Evolutionary conservation across 2,113 vertebrate genomes (phyloP).

Genomic region (Ciconia stormi): DNA sequence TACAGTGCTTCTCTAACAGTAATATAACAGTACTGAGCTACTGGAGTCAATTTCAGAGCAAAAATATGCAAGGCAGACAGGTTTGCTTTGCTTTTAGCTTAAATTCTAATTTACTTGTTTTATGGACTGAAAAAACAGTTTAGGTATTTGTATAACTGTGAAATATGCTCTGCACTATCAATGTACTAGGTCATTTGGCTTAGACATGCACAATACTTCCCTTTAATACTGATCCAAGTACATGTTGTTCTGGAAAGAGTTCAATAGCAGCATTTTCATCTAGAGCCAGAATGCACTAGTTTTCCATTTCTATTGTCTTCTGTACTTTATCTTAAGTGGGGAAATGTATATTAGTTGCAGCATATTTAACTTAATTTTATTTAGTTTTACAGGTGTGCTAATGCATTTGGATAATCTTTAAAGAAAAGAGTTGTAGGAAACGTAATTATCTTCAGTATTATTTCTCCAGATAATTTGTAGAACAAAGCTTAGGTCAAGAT

Average conservation of each 20-base stretch:
- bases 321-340: conserved; percentile 59
- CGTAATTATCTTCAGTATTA: conserved; percentile 19
- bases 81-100: conserved; percentile 14
- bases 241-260: conserved; percentile 79
- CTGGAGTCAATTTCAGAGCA: not conserved
- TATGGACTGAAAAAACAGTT: conserved; percentile 47
- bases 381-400: conserved; percentile 54
- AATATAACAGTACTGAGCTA: not conserved
- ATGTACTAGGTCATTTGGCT: conserved; percentile 70
- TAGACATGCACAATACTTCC: conserved; percentile 42
- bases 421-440: conserved; percentile 19
- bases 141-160: conserved; percentile 72
- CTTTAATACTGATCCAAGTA: conserved; percentile 82
- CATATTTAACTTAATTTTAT: conserved; percentile 50
- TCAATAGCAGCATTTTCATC: conserved; percentile 78
- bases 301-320: conserved; percentile 62
- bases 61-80: not conserved
- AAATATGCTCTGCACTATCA: conserved; percentile 68
- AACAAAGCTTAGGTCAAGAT: conserved; percentile 39
- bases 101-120: conserved; percentile 54
- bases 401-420: conserved; percentile 52
- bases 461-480: conserved; percentile 30
- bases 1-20: not conserved
- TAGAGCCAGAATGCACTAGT: conserved; percentile 61
- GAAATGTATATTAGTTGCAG: conserved; percentile 35